Evolutionary conservation across 2,113 vertebrate species (phyloP).

Genomic region (Glareola pratincola): DNA sequence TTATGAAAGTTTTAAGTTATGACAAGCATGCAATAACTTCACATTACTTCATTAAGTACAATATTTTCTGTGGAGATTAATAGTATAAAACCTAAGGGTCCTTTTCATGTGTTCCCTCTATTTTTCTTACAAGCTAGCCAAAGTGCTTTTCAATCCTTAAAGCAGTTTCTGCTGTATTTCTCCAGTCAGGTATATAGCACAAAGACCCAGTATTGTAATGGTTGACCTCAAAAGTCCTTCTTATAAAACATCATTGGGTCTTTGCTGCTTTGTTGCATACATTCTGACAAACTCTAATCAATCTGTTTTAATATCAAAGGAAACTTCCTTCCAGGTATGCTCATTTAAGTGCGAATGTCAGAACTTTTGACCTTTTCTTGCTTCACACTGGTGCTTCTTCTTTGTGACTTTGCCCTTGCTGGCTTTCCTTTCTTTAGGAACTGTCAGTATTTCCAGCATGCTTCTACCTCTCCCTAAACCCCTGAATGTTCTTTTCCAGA

Average conservation of each 20-base stretch:
- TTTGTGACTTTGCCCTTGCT: background rate
- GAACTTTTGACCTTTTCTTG: constrained; percentile 55
- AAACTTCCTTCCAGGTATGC: constrained; percentile 20
- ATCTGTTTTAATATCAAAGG: constrained; percentile 24
- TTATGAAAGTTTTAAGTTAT: background rate
- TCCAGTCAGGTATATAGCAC: background rate
- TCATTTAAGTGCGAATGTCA: background rate
- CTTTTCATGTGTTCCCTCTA: background rate
- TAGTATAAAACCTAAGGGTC: background rate
- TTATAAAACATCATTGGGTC: background rate
- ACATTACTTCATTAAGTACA: background rate
- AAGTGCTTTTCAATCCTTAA: background rate
- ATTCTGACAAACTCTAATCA: constrained; percentile 25
- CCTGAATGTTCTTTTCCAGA: background rate
- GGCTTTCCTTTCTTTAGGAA: background rate
- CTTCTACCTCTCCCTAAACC: background rate
- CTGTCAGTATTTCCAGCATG: constrained; percentile 11
- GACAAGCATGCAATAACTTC: background rate
- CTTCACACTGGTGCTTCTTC: background rate
- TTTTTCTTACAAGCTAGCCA: background rate
- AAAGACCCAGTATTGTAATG: background rate
- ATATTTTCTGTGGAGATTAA: background rate
- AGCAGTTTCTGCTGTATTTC: background rate
- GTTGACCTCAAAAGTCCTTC: constrained; percentile 18
- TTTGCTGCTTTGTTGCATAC: background rate